These are phyloP conservation scores for Drosophila kikkawai DNA, from an alignment of 1,140 invertebrate genomes.

Conservation along the genomic window DNA sequence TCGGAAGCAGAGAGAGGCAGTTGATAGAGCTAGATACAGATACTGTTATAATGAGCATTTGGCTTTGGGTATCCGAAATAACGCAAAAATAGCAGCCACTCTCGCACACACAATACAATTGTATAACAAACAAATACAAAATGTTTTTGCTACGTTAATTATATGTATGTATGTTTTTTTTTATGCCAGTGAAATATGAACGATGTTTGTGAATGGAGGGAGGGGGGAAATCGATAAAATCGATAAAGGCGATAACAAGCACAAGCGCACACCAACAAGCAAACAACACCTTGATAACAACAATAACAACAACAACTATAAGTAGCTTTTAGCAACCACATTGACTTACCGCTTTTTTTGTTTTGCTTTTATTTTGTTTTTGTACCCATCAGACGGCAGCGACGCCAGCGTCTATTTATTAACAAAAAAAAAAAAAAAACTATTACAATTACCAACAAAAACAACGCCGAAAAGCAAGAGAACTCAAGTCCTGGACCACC, in stretches of 20 bases:
- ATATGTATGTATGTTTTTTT: constrained; percentile 11
- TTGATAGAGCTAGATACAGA: constrained; percentile 51
- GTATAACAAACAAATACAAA: constrained; percentile 65
- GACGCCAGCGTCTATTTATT: constrained; percentile 55
- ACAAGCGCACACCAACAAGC: background rate
- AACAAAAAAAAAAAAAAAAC: constrained; percentile 22
- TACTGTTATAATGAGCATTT: constrained; percentile 62
- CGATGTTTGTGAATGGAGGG: constrained; percentile 9
- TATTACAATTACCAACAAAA: constrained; percentile 39
- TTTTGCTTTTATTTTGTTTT: constrained; percentile 61
- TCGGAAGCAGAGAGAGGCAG: constrained; percentile 6
- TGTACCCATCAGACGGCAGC: constrained; percentile 47
- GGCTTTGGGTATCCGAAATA: constrained; percentile 43
- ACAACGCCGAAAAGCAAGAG: constrained; percentile 10
- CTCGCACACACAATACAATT: constrained; percentile 51
- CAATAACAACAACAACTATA: constrained; percentile 14
- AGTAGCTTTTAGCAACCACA: constrained; percentile 24
- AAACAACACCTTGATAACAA: constrained; percentile 8
- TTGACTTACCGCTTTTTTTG: constrained; percentile 52
- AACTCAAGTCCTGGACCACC: constrained; percentile 36
- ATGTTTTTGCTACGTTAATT: constrained; percentile 12
- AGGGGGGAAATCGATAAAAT: constrained; percentile 71
- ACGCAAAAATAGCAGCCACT: constrained; percentile 41
- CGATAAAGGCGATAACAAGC: constrained; percentile 62
- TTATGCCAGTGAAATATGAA: constrained; percentile 27